Base-by-base conservation (phyloP, 2,797 vertebrate genomes). In the Darevskia nairensis region DNA sequence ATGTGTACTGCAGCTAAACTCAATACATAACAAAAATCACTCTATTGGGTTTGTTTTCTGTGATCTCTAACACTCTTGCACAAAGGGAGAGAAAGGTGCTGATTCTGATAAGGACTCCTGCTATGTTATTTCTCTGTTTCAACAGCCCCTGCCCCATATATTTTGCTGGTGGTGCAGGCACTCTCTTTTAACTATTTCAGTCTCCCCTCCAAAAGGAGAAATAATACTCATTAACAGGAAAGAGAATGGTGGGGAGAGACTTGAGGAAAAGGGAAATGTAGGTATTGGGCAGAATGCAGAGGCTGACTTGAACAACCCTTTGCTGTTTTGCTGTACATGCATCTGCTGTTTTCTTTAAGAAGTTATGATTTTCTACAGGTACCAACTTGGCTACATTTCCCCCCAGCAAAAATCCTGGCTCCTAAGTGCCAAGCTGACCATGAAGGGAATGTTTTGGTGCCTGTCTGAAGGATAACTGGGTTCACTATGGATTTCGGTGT, bases 191-290 rank as follows among this genome's bases (percentile, higher is more conserved):
- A 90, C 82, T 92, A 27, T 92, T 76, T 71, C 83, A 82, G 84
- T 0, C n/a, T 91, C 92, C 46, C 2, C 35, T 41, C 6, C 44
- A 75, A 88, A 91, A 78, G 76, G 64, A 27, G 10, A 75, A 88
- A 77, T 0, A 74, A 11, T 81, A 81, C 8, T 94, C 88, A 68
- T 89, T 93, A 90, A 91, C 78, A 64, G 90, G 90, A 91, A 92
- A 84, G 86, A 72, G 89, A 35, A 88, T 88, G 72, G 77, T 74
- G 15, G n/a, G 8, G 80, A 74, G 39, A 82, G 44, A 55, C 23
- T 25, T 4, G 66, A 77, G 85, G 87, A 4, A 23, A 55, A 79
- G 19, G 9, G 41, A 11, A 29, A 0, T 4, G 44, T 27, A 27
- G 39, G 10, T 10, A 29, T 50, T 29, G 76, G 11, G 29, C 25